Conservation (phyloP, 2,888 invertebrate genomes). For the Macrosiphum euphorbiae region DNA sequence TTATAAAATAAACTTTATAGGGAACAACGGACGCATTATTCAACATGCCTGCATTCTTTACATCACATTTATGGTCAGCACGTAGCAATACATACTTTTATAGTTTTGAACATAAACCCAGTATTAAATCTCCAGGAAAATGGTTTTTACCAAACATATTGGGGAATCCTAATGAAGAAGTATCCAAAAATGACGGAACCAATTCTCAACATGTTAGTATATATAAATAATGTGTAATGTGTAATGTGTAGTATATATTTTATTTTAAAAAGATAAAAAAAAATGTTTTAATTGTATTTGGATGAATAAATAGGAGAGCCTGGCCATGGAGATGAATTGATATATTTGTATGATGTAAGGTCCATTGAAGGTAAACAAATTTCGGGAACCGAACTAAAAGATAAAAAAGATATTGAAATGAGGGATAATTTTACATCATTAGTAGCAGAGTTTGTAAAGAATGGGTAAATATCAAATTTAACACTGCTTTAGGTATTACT, state of each 20-base stretch:
- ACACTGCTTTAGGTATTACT: background rate
- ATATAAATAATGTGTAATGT: too few relatives aligned
- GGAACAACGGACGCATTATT: conserved; percentile 78
- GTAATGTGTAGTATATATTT: conserved; percentile 7
- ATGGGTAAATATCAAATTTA: conserved; percentile 69
- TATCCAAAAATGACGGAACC: conserved; percentile 4
- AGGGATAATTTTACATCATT: conserved; percentile 78
- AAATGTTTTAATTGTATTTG: background rate
- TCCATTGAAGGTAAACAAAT: conserved; percentile 70
- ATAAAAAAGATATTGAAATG: conserved; percentile 76
- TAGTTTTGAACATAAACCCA: conserved; percentile 80
- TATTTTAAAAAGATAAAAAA: background rate
- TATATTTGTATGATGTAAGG: conserved; percentile 78
- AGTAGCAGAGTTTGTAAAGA: conserved; percentile 78
- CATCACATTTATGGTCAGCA: conserved; percentile 77
- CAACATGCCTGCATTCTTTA: conserved; percentile 81
- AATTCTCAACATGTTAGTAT: conserved; percentile 24
- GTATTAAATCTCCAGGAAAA: conserved; percentile 73
- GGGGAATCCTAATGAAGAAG: conserved; percentile 34
- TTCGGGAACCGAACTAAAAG: conserved; percentile 68
- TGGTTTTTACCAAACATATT: conserved; percentile 54
- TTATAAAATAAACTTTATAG: conserved; percentile 69
- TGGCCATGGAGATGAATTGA: conserved; percentile 80
- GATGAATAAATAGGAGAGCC: conserved; percentile 65
- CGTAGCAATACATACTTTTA: conserved; percentile 77